Evolutionary conservation across 2,888 invertebrate species (phyloP), one percentile per base, ranked within the genome.

Genomic region (Morpho achilles): DNA sequence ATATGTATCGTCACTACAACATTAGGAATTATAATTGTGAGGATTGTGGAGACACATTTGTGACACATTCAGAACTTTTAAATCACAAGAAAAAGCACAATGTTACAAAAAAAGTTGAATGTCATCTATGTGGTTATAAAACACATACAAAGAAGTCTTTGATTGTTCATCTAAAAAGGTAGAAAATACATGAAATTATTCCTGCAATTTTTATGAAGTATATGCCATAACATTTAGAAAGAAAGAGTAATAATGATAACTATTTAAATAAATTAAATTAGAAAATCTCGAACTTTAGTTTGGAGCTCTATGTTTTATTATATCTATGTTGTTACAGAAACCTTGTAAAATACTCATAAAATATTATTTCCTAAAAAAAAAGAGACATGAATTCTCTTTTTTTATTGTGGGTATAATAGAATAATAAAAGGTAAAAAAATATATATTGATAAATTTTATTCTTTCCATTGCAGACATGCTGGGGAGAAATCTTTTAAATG

Each of bases 21-120:
- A 80, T 91, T 48, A 76, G 76, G 50, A 87, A 91, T 66, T 91
- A 76, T 59, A 91, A 77, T 59, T 91, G 91, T 73, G 90, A 91
- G 67, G 84, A 84, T 45, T 91, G 91, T 73, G 91, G 91, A 8
- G 77, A 77, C 48, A 86, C 83, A 50, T 91, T 91, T 79, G 84
- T 91, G 3, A 87, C 91, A 47, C 78, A 79, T 51, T 84, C 89
- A 32, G 91, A 91, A 67, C 69, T 91, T 62, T 62, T 75, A n/a
- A 89, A 84, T 64, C 91, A 91, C 58, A 83, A 77, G 63, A 80
- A 75, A 60, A 89, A 78, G 64, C 91, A 91, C 67, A 77, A 62
- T 50, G 53, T 62, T 8, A 69, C 74, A 8, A 87, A 84, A 62
- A 78, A 72, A 59, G 69, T 85, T 42, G 76, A 82, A 67, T 91